phyloP scores from a whole-genome alignment of 2,113 vertebrate species.

The Podilymbus podiceps region DNA sequence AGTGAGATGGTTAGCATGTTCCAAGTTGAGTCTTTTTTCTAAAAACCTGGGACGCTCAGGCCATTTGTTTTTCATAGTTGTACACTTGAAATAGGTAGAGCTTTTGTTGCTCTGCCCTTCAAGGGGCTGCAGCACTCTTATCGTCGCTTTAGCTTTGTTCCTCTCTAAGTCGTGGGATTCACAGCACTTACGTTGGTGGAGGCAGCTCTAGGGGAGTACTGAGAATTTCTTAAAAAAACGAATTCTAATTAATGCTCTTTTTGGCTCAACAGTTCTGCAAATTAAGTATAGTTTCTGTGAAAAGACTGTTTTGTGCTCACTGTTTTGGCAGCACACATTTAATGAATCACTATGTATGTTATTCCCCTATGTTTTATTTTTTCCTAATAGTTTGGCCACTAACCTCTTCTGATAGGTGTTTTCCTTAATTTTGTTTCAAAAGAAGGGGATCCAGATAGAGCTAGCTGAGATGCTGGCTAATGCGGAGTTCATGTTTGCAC shows the following conservation, averaged over 20 bases:
- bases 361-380: not conserved
- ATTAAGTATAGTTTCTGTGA: not conserved
- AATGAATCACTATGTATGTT: not conserved
- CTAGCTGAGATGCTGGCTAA: not conserved
- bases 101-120: not conserved
- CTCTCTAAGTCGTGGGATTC: not conserved
- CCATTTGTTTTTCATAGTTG: not conserved
- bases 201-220: not conserved
- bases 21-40: not conserved
- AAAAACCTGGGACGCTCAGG: not conserved
- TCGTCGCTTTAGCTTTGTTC: not conserved
- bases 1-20: not conserved
- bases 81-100: not conserved
- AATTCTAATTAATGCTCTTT: not conserved
- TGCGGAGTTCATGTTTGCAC: not conserved
- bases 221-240: not conserved
- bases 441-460: not conserved
- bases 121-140: not conserved
- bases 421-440: not conserved
- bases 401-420: not conserved
- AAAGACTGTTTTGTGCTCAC: not conserved
- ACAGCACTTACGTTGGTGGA: fast-evolving
- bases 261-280: not conserved
- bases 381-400: not conserved
- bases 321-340: not conserved